phyloP scores from a whole-genome alignment of 1,140 invertebrate genomes.

The Calosoma granatense region DNA sequence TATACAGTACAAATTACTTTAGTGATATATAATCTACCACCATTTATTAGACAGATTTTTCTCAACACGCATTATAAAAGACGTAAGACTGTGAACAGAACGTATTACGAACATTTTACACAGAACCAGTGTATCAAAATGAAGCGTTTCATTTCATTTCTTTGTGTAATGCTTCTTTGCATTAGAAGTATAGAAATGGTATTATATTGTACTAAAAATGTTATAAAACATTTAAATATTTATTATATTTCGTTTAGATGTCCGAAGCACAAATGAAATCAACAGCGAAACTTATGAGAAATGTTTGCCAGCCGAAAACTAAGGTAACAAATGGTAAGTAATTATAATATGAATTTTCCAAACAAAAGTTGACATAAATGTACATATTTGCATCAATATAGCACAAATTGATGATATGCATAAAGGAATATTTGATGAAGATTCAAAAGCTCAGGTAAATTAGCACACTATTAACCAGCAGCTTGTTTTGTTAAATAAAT shows the following conservation, averaged over 20 bases:
- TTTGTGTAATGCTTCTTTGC: background rate
- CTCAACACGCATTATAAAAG: too few relatives aligned
- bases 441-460: constrained; percentile 12
- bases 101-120: too few relatives aligned
- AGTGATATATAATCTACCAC: too few relatives aligned
- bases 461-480: background rate
- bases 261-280: constrained; percentile 28
- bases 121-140: too few relatives aligned
- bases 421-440: constrained; percentile 23
- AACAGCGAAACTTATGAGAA: constrained; percentile 27
- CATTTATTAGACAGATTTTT: too few relatives aligned
- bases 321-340: constrained; percentile 27
- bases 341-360: constrained; percentile 6
- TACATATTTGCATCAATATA: too few relatives aligned
- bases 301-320: constrained; percentile 29
- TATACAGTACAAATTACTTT: too few relatives aligned
- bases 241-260: constrained; percentile 22
- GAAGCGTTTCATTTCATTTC: background rate
- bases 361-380: too few relatives aligned
- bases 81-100: too few relatives aligned
- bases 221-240: constrained; percentile 6
- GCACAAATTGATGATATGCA: constrained; percentile 28
- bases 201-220: background rate
- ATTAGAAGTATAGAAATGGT: background rate
- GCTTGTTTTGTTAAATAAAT: constrained; percentile 8